Base-by-base conservation (phyloP, 2,113 vertebrate species). In the Murina feae region DNA sequence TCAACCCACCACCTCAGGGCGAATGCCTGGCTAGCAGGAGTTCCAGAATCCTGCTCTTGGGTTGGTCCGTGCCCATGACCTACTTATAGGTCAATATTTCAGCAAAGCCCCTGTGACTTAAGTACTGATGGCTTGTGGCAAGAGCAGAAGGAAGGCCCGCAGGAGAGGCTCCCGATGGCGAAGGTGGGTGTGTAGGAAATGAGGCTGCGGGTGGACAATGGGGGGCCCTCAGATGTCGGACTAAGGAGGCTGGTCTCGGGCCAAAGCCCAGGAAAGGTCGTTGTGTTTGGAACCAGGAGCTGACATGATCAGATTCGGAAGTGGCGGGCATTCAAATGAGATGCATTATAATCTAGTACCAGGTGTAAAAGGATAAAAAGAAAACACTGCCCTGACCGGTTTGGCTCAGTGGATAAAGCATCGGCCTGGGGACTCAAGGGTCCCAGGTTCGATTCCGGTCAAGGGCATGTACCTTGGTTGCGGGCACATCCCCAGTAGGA, bases 281-380 rank as follows among this genome's bases (percentile, higher is more conserved):
- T 12, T 35, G 23, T 17, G 10, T 60, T 25, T 60, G 23, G 58
- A 25, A 60, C 10, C 23, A 68, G 37, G 21, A n/a, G 7, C 5
- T 75, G 12, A 44, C 58, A 71, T 12, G 11, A n/a, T 65, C 28
- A 20, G 28, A 89, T 84, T 74, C 16, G 16, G 16, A 90, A 37
- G 6, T 17, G 91, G 86, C 30, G 71, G 89, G 86, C n/a, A 81
- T 68, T 90, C 18, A 76, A 66, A 51, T 20, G 14, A 58, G 20
- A 65, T 35, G 13, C 32, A 32, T 9, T 49, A 47, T n/a, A 42
- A 80, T 3, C 42, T 55, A n/a, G 20, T 1, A 37, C 30, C 51
- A 65, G 39, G 9, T 23, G 28, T 83, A n/a, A 60, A 35, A 90
- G 44, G 17, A 35, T 60, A 23, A 49, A 60, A 86, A 69, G 16